phyloP scores from a whole-genome alignment of 2,888 invertebrate genomes.

The Cremastinae sp. region DNA sequence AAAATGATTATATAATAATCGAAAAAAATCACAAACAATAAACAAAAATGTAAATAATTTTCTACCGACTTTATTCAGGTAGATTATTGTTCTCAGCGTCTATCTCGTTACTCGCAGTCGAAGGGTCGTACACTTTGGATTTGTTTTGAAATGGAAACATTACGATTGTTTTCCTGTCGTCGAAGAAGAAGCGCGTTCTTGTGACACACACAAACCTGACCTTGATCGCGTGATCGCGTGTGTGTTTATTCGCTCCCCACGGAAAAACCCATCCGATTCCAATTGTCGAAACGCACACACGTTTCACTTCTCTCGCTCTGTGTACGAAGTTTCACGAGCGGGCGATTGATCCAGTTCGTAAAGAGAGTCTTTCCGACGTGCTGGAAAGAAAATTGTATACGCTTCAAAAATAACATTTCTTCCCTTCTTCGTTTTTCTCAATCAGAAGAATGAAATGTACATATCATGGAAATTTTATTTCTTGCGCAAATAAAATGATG shows the following conservation, averaged over 20 bases:
- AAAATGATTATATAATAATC: no score
- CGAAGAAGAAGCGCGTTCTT: constrained; percentile 43
- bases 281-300: neutral
- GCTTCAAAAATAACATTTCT: no score
- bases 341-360: neutral
- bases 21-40: no score
- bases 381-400: no score
- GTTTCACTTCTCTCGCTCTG: neutral
- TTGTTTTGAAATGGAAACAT: constrained; percentile 13
- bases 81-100: no score
- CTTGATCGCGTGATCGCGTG: constrained; percentile 61
- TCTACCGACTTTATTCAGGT: no score
- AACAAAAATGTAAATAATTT: no score
- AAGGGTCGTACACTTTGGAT: neutral
- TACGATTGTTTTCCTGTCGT: constrained; percentile 4
- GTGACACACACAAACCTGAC: constrained; percentile 55
- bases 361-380: no score
- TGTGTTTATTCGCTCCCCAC: constrained; percentile 8
- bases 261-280: constrained; percentile 16
- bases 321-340: constrained; percentile 14
- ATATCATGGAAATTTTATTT: no score
- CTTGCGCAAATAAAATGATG: no score
- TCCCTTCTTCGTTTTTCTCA: no score
- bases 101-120: neutral
- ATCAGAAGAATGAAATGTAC: no score